Conservation (phyloP, 1,140 invertebrate genomes). For the Polyergus mexicanus region DNA sequence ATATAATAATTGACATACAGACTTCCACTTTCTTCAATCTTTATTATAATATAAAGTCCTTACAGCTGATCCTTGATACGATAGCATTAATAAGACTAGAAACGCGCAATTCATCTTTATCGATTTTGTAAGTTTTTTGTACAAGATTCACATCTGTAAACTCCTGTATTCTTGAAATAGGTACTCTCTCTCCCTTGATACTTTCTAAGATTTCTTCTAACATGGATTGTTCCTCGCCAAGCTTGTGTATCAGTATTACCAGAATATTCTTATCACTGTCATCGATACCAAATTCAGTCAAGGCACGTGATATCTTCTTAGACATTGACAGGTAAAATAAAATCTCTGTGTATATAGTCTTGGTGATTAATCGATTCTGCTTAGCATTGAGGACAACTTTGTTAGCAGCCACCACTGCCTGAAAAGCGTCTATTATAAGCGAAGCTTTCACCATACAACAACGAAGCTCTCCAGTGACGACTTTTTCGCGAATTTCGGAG, state of each 20-base stretch:
- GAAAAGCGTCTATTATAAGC: slow-evolving; percentile 89
- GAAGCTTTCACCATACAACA: slow-evolving; percentile 89
- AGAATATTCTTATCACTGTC: slow-evolving; percentile 87
- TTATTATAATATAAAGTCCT: slow-evolving; percentile 83
- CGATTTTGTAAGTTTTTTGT: slow-evolving; percentile 88
- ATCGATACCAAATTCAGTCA: slow-evolving; percentile 89
- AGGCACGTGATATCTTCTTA: slow-evolving; percentile 90
- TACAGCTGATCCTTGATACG: slow-evolving; percentile 88
- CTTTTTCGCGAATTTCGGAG: slow-evolving; percentile 86
- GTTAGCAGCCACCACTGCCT: slow-evolving; percentile 90
- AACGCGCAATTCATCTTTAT: slow-evolving; percentile 82
- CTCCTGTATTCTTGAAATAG: slow-evolving; percentile 84
- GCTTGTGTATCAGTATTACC: slow-evolving; percentile 86
- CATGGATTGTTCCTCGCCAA: slow-evolving; percentile 79
- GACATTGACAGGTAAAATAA: slow-evolving; percentile 90
- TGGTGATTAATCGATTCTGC: slow-evolving; percentile 87
- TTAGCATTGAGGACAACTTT: slow-evolving; percentile 88
- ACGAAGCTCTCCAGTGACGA: slow-evolving; percentile 87
- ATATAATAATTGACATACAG: background rate
- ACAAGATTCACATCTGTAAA: slow-evolving; percentile 86
- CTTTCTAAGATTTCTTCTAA: slow-evolving; percentile 79
- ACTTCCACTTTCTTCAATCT: background rate
- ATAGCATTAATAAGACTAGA: slow-evolving; percentile 87
- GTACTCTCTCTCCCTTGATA: slow-evolving; percentile 86
- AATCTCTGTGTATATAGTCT: slow-evolving; percentile 89